Conservation (phyloP, 1,140 invertebrate genomes). For the Drosophila bipectinata region DNA sequence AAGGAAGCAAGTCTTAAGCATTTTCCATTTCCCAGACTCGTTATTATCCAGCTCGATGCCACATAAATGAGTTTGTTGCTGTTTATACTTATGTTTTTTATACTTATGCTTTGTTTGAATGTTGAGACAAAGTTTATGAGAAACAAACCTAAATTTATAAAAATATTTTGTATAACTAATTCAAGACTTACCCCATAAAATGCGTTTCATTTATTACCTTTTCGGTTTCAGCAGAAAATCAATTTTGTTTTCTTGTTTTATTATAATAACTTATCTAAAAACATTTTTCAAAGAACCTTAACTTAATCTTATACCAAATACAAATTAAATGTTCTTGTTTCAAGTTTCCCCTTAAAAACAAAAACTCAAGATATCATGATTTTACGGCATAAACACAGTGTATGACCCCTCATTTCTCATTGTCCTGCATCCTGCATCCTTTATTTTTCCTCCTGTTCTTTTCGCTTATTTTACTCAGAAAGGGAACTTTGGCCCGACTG, state of each 20-base stretch:
- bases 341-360: too few species aligned
- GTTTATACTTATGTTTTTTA: slow-evolving; percentile 13
- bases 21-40: slow-evolving; percentile 56
- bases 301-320: too few species aligned
- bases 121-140: not conserved
- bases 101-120: slow-evolving; percentile 43
- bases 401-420: not conserved
- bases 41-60: slow-evolving; percentile 62
- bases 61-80: slow-evolving; percentile 60
- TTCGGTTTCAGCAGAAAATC: too few species aligned
- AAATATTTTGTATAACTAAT: too few species aligned
- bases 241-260: not conserved
- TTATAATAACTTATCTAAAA: not conserved
- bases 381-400: slow-evolving; percentile 1
- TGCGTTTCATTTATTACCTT: too few species aligned
- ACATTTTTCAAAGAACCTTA: too few species aligned
- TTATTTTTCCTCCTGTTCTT: slow-evolving; percentile 41
- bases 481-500: slow-evolving; percentile 53
- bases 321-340: too few species aligned
- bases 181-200: too few species aligned
- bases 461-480: slow-evolving; percentile 17
- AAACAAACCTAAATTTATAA: too few species aligned
- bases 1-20: slow-evolving; percentile 83
- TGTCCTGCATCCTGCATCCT: slow-evolving; percentile 45
- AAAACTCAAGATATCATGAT: not conserved